These are phyloP conservation scores for Trichogramma evanescens DNA, from an alignment of 2,888 invertebrate species.

Conservation along the genomic window DNA sequence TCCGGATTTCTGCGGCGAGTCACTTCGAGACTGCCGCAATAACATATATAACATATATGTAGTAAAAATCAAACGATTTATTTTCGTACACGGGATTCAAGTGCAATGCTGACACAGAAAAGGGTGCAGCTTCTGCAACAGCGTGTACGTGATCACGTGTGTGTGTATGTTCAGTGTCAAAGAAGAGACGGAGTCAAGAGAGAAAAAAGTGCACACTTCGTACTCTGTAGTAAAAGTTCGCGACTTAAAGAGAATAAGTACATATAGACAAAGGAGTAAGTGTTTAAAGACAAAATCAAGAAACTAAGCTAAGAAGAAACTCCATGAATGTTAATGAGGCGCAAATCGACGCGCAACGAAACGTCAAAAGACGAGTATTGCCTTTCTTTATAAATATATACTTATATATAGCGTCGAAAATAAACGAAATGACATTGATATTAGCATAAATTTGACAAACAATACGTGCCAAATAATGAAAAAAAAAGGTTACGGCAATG, in stretches of 20 bases:
- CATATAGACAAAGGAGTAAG: not conserved
- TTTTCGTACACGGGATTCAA: no score
- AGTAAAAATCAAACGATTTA: no score
- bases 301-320: not conserved
- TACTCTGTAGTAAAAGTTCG: no score
- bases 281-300: constrained; percentile 4
- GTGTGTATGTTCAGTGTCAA: no score
- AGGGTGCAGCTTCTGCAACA: no score
- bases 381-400: constrained; percentile 26
- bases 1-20: no score
- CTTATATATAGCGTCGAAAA: constrained; percentile 12
- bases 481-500: constrained; percentile 8
- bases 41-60: no score
- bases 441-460: constrained; percentile 39
- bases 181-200: no score
- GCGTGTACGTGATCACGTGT: no score
- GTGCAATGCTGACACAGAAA: no score
- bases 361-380: constrained; percentile 19
- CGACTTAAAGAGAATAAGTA: not conserved
- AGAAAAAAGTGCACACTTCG: no score
- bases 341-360: constrained; percentile 21
- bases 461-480: constrained; percentile 30
- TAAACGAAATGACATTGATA: not conserved
- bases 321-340: constrained; percentile 38
- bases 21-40: no score